phyloP scores from a whole-genome alignment of 2,888 invertebrate species.

The Phyto melanocephala region DNA sequence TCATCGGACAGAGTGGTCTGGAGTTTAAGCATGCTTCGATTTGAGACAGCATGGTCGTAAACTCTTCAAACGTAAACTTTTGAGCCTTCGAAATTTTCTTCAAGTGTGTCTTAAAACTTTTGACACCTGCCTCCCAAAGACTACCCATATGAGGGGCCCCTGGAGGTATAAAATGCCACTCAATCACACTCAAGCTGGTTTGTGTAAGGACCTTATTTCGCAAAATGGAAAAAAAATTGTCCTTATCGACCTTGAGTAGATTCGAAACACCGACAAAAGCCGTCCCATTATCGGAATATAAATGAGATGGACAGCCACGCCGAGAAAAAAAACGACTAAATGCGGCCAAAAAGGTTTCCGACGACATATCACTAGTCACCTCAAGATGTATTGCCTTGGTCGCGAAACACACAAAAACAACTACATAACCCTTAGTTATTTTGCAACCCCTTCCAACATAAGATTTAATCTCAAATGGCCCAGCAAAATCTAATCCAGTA shows the following conservation, averaged over 20 bases:
- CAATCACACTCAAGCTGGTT: background rate
- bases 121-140: background rate
- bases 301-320: slow-evolving; percentile 41
- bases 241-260: background rate
- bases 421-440: slow-evolving; percentile 16
- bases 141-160: slow-evolving; percentile 29
- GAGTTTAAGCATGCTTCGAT: slow-evolving; percentile 42
- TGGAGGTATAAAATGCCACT: slow-evolving; percentile 26
- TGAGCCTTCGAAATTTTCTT: slow-evolving; percentile 7
- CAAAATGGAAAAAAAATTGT: too few species aligned
- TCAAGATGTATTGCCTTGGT: slow-evolving; percentile 36
- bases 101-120: background rate
- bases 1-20: background rate
- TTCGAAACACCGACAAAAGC: slow-evolving; percentile 44
- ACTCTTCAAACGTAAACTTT: slow-evolving; percentile 41
- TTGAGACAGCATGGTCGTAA: slow-evolving; percentile 15
- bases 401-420: background rate
- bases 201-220: background rate
- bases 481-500: slow-evolving; percentile 37
- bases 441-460: background rate
- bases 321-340: slow-evolving; percentile 43
- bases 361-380: slow-evolving; percentile 33
- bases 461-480: slow-evolving; percentile 16
- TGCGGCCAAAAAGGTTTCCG: slow-evolving; percentile 41
- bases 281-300: slow-evolving; percentile 54